Evolutionary conservation across 2,113 vertebrate genomes (phyloP).

Genomic region (Psettodes erumei): DNA sequence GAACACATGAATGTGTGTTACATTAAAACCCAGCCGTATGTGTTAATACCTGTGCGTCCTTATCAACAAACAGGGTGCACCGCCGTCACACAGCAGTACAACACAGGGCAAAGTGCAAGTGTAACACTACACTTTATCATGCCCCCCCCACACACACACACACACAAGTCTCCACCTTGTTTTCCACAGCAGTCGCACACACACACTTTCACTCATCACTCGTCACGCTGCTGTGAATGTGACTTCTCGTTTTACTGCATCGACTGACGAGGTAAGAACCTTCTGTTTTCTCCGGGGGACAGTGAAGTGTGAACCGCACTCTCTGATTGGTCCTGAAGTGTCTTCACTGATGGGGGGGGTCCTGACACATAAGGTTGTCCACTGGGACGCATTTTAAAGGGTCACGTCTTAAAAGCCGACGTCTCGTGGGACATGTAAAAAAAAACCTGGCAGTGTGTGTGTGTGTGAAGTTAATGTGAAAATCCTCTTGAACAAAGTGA

Average conservation of each 20-base stretch:
- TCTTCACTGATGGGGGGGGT: neutral
- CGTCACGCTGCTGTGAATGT: slow-evolving; percentile 31
- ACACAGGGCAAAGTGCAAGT: slow-evolving; percentile 77
- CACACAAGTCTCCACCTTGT: slow-evolving; percentile 71
- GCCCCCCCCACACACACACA: too few relatives aligned
- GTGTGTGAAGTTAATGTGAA: neutral
- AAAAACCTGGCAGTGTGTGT: slow-evolving; percentile 10
- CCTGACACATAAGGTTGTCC: slow-evolving; percentile 56
- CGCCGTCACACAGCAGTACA: slow-evolving; percentile 56
- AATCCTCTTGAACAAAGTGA: slow-evolving; percentile 1
- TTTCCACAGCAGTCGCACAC: slow-evolving; percentile 38
- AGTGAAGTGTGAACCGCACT: neutral
- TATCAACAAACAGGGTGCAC: slow-evolving; percentile 22
- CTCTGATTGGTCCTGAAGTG: too few relatives aligned
- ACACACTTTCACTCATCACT: slow-evolving; percentile 63
- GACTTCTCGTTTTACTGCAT: slow-evolving; percentile 19
- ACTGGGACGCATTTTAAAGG: slow-evolving; percentile 40
- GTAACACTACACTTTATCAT: slow-evolving; percentile 49
- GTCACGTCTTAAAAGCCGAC: slow-evolving; percentile 26
- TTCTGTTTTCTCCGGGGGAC: neutral
- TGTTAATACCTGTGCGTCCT: neutral
- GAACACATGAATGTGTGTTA: too few relatives aligned
- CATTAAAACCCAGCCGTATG: too few relatives aligned
- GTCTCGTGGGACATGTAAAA: slow-evolving; percentile 17
- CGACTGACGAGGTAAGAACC: slow-evolving; percentile 58